Evolutionary conservation across 37 sponge, comb jelly and placozoan genomes (phyloP).

Genomic region (Corticium candelabrum): DNA sequence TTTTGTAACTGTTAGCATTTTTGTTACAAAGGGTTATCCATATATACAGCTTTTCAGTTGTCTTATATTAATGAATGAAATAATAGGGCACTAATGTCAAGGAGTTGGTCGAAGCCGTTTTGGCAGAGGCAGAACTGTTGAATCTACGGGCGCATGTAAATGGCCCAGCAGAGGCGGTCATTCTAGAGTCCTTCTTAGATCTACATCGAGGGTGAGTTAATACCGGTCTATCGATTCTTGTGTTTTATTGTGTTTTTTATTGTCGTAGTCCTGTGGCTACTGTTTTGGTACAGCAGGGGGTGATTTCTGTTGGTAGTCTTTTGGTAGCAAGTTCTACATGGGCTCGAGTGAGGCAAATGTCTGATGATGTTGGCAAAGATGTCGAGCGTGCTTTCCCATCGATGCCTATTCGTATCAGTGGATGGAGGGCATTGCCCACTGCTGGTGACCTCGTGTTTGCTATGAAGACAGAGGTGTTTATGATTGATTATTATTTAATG

Average conservation of each 20-base stretch:
- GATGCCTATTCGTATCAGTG: constrained; percentile 48
- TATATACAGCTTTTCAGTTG: no score
- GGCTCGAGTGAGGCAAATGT: constrained; percentile 48
- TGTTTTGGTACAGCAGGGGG: constrained; percentile 54
- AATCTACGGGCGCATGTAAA: constrained; percentile 39
- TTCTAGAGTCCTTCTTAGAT: constrained; percentile 46
- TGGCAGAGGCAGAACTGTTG: constrained; percentile 48
- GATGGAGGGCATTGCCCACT: constrained; percentile 57
- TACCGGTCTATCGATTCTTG: not conserved
- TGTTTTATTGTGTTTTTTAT: not conserved
- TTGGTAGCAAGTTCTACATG: constrained; percentile 46
- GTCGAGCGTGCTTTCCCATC: constrained; percentile 42
- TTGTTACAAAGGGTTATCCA: no score
- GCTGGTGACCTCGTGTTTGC: no score
- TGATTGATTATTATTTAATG: no score
- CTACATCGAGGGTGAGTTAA: constrained; percentile 57
- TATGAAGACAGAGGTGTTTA: no score
- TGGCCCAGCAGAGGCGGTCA: constrained; percentile 50
- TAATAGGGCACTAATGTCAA: constrained; percentile 38
- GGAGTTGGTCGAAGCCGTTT: constrained; percentile 52
- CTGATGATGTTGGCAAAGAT: constrained; percentile 14
- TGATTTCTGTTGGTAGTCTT: constrained; percentile 33
- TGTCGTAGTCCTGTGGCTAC: constrained; percentile 30
- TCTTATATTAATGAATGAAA: no score
- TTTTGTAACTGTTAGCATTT: no score